phyloP scores from a whole-genome alignment of 2,113 vertebrate species.

The Lota lota region DNA sequence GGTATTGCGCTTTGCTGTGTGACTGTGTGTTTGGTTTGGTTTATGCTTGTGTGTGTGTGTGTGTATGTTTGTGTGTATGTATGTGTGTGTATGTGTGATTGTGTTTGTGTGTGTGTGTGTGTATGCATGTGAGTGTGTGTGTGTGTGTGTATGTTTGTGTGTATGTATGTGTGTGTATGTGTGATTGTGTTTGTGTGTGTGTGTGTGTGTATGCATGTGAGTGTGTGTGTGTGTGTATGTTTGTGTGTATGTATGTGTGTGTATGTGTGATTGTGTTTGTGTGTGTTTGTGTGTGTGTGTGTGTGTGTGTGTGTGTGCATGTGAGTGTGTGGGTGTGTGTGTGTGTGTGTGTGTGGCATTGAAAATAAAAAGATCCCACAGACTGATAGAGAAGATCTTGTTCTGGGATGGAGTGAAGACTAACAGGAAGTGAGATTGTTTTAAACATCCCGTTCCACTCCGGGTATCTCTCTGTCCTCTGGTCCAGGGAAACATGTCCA shows the following conservation, averaged over 20 bases:
- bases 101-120: too few relatives aligned
- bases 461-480: neutral
- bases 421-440: neutral
- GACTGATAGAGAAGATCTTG: conserved; percentile 24
- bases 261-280: conserved; percentile 3
- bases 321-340: neutral
- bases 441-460: neutral
- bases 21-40: neutral
- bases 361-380: conserved; percentile 17
- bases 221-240: conserved; percentile 5
- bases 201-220: neutral
- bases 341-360: neutral
- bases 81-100: too few relatives aligned
- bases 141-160: too few relatives aligned
- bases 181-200: neutral
- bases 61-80: too few relatives aligned
- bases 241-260: conserved; percentile 12
- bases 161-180: too few relatives aligned
- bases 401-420: neutral
- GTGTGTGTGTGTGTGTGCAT: neutral
- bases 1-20: neutral
- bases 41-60: too few relatives aligned
- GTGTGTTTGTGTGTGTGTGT: conserved; percentile 3
- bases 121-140: too few relatives aligned
- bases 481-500: too few relatives aligned